Conservation (phyloP, 2,888 invertebrate species). For the Lymantria dispar region DNA sequence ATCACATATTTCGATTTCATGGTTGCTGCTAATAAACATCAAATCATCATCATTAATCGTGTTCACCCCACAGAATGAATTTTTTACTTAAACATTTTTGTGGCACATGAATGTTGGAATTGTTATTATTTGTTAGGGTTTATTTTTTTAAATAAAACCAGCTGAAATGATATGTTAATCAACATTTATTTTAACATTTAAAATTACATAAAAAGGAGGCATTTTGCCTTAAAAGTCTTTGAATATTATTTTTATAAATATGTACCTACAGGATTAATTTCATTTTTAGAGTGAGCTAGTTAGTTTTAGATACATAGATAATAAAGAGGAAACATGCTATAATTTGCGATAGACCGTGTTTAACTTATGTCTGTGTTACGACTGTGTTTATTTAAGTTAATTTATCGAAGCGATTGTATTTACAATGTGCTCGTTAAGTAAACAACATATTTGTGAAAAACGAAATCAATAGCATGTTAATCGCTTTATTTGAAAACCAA, state of each 20-base stretch:
- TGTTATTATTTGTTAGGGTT: too few species aligned
- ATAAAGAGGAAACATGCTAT: conserved; percentile 35
- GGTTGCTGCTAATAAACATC: too few species aligned
- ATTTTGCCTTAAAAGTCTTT: conserved; percentile 76
- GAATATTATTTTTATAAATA: conserved; percentile 55
- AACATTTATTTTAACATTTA: conserved; percentile 82
- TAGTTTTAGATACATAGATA: conserved; percentile 21
- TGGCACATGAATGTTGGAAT: too few species aligned
- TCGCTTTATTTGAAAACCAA: conserved; percentile 24
- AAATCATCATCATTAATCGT: too few species aligned
- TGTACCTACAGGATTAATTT: conserved; percentile 74
- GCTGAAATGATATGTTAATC: conserved; percentile 64
- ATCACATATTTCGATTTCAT: too few species aligned
- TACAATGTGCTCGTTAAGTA: background rate
- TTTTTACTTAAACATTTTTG: too few species aligned
- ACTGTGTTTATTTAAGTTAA: too few species aligned
- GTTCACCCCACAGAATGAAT: too few species aligned
- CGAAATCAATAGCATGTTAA: conserved; percentile 18
- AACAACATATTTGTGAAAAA: background rate
- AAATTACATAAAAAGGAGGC: conserved; percentile 81
- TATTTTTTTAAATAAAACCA: conserved; percentile 49
- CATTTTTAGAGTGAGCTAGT: conserved; percentile 63
- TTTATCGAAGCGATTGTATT: too few species aligned
- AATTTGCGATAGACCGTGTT: background rate
- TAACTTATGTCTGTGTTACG: too few species aligned